Base-by-base conservation (phyloP, 1,140 invertebrate genomes). In the Maconellicoccus hirsutus region DNA sequence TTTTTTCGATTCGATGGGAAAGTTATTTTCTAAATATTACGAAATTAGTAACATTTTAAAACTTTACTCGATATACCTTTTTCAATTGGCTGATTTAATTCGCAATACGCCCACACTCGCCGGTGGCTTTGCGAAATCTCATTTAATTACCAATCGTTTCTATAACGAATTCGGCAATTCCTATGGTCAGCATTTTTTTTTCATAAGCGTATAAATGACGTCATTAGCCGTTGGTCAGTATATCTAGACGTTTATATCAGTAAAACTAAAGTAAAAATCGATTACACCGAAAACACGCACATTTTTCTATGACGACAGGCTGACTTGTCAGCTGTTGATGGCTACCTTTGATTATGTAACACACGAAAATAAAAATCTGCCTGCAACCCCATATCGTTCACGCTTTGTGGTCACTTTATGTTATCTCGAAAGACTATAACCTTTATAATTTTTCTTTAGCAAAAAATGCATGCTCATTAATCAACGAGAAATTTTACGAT, bases 301-400 rank as follows among this genome's bases (percentile, higher is more conserved):
- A 66, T 19, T 66, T 66, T 66, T 66, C 61, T 25, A 66, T 66
- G 61, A 66, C 61, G 61, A 26, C 61, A 66, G 25, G 61, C 61
- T 66, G 61, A 66, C 61, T 66, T 66, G 61, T 66, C 61, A 66
- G 61, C 61, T 66, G 61, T 66, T 66, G 61, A 66, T 66, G 61
- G 61, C 61, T 66, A 66, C 61, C 19, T 66, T 23, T 66, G 61
- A 66, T 66, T 66, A 66, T 66, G 61, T 66, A 66, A 66, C 61
- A 66, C 61, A 66, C 61, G 61, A 66, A 66, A 25, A 66, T 66
- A 59, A 33, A 33, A 33, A 33, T 59, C 61, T 66, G 61, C 25
- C 6, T 23, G 22, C 22, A 66, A 12, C 21, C 61, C 25, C 25
- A 23, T 66, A 66, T 26, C 61, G 2, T 66, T 25, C 61, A 23